Conservation (phyloP, 2,113 vertebrate genomes). For the Erythrolamprus reginae region DNA sequence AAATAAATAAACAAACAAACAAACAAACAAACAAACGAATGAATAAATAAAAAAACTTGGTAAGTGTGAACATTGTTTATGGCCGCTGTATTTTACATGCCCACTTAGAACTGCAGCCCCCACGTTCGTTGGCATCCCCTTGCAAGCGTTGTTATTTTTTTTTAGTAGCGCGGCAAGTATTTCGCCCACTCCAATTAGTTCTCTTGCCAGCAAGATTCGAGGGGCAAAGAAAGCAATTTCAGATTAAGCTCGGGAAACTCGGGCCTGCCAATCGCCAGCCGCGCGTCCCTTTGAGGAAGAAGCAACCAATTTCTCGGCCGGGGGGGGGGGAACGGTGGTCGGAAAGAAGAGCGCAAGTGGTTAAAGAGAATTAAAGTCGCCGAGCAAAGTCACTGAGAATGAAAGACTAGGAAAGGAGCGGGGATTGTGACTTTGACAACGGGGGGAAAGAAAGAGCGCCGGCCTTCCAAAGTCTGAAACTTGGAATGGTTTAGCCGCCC, state of each 20-base stretch:
- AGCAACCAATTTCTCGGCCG: neutral
- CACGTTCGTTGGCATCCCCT: neutral
- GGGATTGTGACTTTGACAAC: neutral
- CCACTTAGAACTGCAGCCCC: neutral
- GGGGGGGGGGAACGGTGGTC: no score
- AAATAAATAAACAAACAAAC: no score
- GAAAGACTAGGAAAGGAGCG: fast-evolving
- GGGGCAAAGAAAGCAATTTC: neutral
- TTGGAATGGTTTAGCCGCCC: constrained; percentile 11
- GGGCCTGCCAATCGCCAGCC: neutral
- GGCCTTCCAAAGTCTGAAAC: fast-evolving
- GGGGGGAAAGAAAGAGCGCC: neutral
- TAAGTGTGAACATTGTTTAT: neutral
- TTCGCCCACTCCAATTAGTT: neutral
- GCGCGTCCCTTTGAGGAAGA: neutral
- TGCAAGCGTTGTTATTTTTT: neutral
- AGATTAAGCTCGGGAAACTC: neutral
- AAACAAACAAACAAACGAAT: no score
- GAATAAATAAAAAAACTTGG: no score
- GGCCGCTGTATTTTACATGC: neutral
- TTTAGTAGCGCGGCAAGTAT: neutral
- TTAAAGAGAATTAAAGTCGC: neutral
- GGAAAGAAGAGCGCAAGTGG: neutral
- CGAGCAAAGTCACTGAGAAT: neutral
- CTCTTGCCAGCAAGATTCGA: neutral